Conservation (phyloP, 2,113 vertebrate species). For the Natator depressus region DNA sequence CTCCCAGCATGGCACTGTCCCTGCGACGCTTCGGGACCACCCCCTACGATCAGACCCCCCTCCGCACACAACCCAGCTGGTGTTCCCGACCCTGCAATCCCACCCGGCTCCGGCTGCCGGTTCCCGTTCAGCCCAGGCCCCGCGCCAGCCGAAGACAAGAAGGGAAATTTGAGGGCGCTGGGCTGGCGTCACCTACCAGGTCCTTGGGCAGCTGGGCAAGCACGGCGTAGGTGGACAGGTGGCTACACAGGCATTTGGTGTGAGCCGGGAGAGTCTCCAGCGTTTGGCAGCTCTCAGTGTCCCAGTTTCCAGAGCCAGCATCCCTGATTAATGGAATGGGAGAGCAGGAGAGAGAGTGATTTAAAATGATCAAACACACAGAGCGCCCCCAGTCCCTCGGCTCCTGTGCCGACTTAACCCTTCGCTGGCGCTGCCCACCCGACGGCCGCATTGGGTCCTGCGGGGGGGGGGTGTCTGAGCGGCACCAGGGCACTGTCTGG, state of each 20-base stretch:
- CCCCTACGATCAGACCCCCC: too few relatives aligned
- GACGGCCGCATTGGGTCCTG: not conserved
- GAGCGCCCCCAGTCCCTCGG: not conserved
- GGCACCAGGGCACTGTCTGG: not conserved
- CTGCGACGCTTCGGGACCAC: not conserved
- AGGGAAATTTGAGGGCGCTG: not conserved
- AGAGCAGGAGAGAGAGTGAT: conserved; percentile 37
- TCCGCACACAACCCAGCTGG: not conserved
- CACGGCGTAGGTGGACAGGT: conserved; percentile 94
- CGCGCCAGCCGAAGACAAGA: not conserved
- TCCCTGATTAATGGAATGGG: conserved; percentile 84
- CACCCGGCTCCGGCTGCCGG: not conserved
- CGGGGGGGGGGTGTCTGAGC: fast-evolving
- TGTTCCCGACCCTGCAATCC: not conserved
- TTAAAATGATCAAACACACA: conserved; percentile 39
- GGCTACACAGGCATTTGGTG: conserved; percentile 97
- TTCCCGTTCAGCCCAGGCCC: not conserved
- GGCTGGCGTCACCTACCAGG: conserved; percentile 85
- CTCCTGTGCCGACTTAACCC: conserved; percentile 32
- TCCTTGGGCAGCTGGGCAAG: conserved; percentile 95
- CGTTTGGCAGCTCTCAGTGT: conserved; percentile 96
- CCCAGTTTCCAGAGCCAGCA: conserved; percentile 93
- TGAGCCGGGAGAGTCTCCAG: conserved; percentile 90
- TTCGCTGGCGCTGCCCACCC: not conserved
- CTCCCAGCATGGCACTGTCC: not conserved